These are phyloP conservation scores for Melierax canorus DNA, from an alignment of 2,113 vertebrate genomes.

Conservation along the genomic window DNA sequence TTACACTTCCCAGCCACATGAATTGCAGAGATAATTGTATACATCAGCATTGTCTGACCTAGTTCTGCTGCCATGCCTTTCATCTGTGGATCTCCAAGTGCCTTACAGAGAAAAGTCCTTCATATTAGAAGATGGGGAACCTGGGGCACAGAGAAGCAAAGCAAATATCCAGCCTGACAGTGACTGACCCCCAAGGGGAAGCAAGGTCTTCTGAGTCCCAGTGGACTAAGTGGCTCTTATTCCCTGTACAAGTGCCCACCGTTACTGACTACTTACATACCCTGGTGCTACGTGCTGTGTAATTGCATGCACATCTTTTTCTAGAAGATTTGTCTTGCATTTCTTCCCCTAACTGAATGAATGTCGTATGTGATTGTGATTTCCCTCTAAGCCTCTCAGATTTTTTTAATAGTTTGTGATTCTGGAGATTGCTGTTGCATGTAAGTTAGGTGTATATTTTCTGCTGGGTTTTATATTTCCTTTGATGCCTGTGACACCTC, in stretches of 20 bases:
- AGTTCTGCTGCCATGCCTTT: slow-evolving; percentile 11
- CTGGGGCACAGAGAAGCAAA: neutral
- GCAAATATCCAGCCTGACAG: neutral
- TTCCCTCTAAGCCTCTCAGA: neutral
- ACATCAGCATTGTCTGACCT: slow-evolving; percentile 37
- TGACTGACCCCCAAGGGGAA: neutral
- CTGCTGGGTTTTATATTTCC: neutral
- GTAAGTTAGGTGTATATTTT: neutral
- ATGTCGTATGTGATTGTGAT: neutral
- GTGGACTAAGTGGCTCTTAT: neutral
- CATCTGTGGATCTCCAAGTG: neutral
- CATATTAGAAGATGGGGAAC: neutral
- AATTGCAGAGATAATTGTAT: slow-evolving; percentile 36
- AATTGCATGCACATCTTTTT: neutral
- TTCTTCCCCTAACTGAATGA: neutral
- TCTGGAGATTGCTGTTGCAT: neutral
- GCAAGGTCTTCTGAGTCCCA: neutral
- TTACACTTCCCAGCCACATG: slow-evolving; percentile 13
- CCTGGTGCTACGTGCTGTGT: neutral
- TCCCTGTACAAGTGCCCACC: neutral
- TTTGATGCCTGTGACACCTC: neutral
- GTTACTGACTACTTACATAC: neutral
- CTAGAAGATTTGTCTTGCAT: neutral
- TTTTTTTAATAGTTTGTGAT: neutral
- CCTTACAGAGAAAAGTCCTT: neutral